phyloP scores from a whole-genome alignment of 1,140 invertebrate genomes.

The Tetranychus urticae region DNA sequence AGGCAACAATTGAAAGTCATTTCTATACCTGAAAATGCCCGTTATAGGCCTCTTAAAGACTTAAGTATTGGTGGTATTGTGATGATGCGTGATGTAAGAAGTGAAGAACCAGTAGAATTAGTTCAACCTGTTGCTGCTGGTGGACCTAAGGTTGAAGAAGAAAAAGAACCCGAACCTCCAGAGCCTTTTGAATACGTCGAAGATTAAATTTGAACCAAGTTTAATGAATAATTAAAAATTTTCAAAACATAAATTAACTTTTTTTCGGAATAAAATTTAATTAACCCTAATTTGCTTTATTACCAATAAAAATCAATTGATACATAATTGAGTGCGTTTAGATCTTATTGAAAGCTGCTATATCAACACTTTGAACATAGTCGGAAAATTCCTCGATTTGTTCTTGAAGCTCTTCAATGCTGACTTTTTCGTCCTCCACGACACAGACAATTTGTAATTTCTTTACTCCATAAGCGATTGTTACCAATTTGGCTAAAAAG shows the following conservation, averaged over 20 bases:
- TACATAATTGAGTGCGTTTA: slow-evolving; percentile 27
- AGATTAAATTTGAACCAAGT: neutral
- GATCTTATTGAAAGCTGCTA: slow-evolving; percentile 90
- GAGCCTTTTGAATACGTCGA: slow-evolving; percentile 76
- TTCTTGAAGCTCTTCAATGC: slow-evolving; percentile 68
- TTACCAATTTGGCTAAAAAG: slow-evolving; percentile 43
- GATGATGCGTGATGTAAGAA: slow-evolving; percentile 50
- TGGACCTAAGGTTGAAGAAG: slow-evolving; percentile 75
- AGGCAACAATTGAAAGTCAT: slow-evolving; percentile 71
- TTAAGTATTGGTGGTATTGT: slow-evolving; percentile 70
- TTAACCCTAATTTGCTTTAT: too few relatives aligned
- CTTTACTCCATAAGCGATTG: slow-evolving; percentile 78
- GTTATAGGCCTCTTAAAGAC: slow-evolving; percentile 69
- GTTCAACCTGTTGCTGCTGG: slow-evolving; percentile 83
- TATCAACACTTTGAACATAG: slow-evolving; percentile 76
- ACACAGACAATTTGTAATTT: slow-evolving; percentile 83
- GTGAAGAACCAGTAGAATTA: slow-evolving; percentile 52
- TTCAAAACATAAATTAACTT: too few relatives aligned
- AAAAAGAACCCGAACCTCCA: slow-evolving; percentile 84
- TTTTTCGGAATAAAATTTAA: too few relatives aligned
- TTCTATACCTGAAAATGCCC: slow-evolving; percentile 46
- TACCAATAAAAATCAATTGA: neutral
- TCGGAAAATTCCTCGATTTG: slow-evolving; percentile 56
- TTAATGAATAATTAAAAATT: too few relatives aligned
- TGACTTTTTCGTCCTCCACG: slow-evolving; percentile 78